These are phyloP conservation scores for Tadarida brasiliensis DNA, from an alignment of 2,797 vertebrate genomes.

Conservation along the genomic window DNA sequence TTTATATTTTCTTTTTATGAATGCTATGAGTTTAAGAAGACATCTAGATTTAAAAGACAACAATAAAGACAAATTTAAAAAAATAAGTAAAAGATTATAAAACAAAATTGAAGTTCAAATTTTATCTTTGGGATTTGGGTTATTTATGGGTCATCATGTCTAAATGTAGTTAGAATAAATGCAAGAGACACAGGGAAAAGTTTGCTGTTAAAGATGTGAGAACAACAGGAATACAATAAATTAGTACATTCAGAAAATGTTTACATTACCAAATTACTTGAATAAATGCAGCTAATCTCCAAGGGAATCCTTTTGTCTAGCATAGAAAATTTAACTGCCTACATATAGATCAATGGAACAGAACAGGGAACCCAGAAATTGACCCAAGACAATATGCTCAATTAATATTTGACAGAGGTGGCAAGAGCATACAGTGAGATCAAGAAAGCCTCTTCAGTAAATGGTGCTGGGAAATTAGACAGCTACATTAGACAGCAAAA, in stretches of 20 bases:
- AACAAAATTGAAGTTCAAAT: neutral
- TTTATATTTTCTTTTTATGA: neutral
- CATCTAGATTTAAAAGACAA: neutral
- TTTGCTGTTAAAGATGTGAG: neutral
- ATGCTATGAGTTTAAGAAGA: neutral
- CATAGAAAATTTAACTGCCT: slow-evolving; percentile 4
- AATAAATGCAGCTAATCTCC: neutral
- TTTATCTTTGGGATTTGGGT: neutral
- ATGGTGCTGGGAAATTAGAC: no score
- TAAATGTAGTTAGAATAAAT: slow-evolving; percentile 47
- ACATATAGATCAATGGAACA: no score
- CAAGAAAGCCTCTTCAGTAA: no score
- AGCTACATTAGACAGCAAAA: no score
- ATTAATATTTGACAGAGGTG: no score
- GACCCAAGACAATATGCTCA: no score
- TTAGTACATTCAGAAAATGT: neutral
- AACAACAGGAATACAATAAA: neutral
- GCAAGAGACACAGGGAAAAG: neutral
- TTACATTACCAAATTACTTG: neutral
- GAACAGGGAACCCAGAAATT: no score
- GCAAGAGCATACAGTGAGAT: no score
- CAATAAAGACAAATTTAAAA: no score
- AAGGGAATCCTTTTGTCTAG: neutral
- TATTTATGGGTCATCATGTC: neutral
- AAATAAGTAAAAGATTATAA: neutral